Evolutionary conservation across 2,797 vertebrate genomes (phyloP), one percentile per base, ranked within the genome.

Genomic region (Caiman crocodilus): DNA sequence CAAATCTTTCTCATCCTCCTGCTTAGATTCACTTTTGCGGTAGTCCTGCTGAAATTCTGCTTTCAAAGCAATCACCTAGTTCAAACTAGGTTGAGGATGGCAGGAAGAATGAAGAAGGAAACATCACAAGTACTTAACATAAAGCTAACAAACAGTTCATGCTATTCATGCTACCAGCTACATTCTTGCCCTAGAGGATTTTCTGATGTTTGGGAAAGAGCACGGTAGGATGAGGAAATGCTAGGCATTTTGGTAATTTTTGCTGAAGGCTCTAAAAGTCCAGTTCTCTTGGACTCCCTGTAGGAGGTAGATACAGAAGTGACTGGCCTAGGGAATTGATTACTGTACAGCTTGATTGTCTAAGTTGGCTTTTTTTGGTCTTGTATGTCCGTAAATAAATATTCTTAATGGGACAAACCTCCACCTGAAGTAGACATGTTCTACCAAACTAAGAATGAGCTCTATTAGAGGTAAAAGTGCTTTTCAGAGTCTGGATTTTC

Each of bases 1-100:
- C 94, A 94, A 92, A 94, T 96, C 91, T 94, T 94, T 92, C 90
- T 95, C 79, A 85, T 94, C 87, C 78, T 91, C 92, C 18, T 88
- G 42, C 55, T 94, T 93, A 94, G 56, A 76, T 90, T 91, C 91
- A 90, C 85, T 85, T 92, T 77, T 89, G 85, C 76, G 92, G 87
- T 92, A 92, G 78, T 82, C 32, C 21, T 26, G 63, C 23, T 92
- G 95, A 95, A 90, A 91, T 92, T 79, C 90, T 94, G 94, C 89
- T 96, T 95, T 95, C 93, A 95, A 95, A 96, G 90, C 90, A 84
- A 90, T 94, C 90, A 85, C 76, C 86, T 55, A 20, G 84, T 26
- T 92, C 77, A 86, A 73, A 35, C 35, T 11, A 32, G 30, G 30
- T 20, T 69, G 30, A 18, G 5, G 30, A 35, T 30, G 18, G 21